Base-by-base conservation (phyloP, 2,888 invertebrate genomes). In the Fragum whitleyi region DNA sequence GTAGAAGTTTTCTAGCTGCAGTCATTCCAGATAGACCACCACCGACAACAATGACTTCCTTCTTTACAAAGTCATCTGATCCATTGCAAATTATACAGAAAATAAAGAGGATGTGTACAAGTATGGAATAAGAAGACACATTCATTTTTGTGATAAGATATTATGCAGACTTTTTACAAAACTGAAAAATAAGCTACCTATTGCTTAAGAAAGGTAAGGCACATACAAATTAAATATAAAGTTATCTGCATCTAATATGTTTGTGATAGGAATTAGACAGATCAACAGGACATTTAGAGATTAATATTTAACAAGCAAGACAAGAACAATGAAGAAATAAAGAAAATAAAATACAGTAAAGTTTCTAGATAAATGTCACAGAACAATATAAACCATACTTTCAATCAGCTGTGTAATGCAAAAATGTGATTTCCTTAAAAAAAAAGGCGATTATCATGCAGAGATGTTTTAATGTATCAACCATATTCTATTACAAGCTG, bases 21-120 rank as follows among this genome's bases (percentile, higher is more conserved):
- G 90, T 86, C 68, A 91, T 85, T 1, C 92, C 92, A 7, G 92
- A 87, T n/a, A 90, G 74, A 7, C 92, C 92, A 19, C 91, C 90
- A 14, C 92, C 92, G 21, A 92, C 86, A 16, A 92, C 88, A 42
- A 91, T 77, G 7, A 91, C 88, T 39, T 90, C 85, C 62, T 57
- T 68, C 74, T 85, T 39, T 6, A 26, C 57, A 19, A 32, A 16
- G 19, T 28, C 29, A 28, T 61, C 32, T 42, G 29, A 26, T 42
- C 47, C 47, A 47, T 14, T 47, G 14, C 47, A 9, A 47, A 47
- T 3, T 3, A 47, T 47, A 47, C 5, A 47, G n/a, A 19, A 5
- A 47, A 47, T 16, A 47, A 47, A 9, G 3, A 47, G n/a, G 16
- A 47, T n/a, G 14, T 47, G 5, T 9, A 47, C 5, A 9, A 14